Evolutionary conservation across 1,140 invertebrate genomes (phyloP).

Genomic region (Aphaenogaster floridana): DNA sequence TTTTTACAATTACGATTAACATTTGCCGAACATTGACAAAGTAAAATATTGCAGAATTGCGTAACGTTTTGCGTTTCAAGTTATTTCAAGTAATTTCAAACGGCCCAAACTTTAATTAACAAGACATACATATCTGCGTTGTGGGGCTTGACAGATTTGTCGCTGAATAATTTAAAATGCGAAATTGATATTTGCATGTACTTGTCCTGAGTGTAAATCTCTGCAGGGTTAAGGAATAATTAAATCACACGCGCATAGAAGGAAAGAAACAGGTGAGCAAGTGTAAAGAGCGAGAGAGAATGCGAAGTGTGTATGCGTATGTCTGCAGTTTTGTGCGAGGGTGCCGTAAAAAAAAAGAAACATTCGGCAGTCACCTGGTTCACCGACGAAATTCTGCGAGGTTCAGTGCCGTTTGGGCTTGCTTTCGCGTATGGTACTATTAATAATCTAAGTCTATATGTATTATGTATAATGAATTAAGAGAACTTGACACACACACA

Average conservation of each 20-base stretch:
- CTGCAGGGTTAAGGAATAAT: slow-evolving; percentile 30
- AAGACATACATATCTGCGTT: slow-evolving; percentile 50
- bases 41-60: slow-evolving; percentile 4
- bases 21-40: neutral
- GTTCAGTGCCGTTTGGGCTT: slow-evolving; percentile 66
- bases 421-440: slow-evolving; percentile 74
- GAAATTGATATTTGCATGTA: slow-evolving; percentile 36
- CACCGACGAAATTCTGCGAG: slow-evolving; percentile 33
- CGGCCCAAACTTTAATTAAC: slow-evolving; percentile 25
- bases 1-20: neutral
- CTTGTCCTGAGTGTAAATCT: slow-evolving; percentile 20
- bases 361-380: slow-evolving; percentile 33
- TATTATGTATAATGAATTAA: slow-evolving; percentile 86
- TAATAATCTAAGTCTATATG: slow-evolving; percentile 84
- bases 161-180: slow-evolving; percentile 47
- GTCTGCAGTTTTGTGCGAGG: slow-evolving; percentile 2
- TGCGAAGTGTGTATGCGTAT: slow-evolving; percentile 14
- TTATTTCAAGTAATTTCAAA: neutral
- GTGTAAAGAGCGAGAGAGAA: slow-evolving; percentile 28
- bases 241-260: slow-evolving; percentile 10
- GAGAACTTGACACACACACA: slow-evolving; percentile 83
- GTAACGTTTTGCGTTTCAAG: slow-evolving; percentile 2
- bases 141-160: slow-evolving; percentile 33
- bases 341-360: neutral
- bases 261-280: slow-evolving; percentile 24